A percentile compares a stretch with the other conserved stretches of the same genome.
These are phyloP conservation scores for Ornithoptera alexandrae DNA, from an alignment of 2,888 invertebrate species.

Conservation along the genomic window DNA sequence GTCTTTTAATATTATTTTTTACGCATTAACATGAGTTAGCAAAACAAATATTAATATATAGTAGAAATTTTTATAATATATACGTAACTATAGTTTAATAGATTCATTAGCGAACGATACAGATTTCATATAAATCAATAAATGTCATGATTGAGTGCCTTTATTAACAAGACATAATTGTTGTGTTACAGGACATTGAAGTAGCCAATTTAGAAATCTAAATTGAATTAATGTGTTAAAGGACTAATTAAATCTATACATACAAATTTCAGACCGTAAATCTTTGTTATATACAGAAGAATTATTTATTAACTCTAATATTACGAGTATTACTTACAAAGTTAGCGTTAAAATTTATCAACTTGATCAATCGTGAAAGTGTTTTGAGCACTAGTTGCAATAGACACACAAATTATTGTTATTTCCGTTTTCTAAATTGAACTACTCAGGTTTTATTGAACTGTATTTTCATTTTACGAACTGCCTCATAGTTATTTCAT, in stretches of 20 bases:
- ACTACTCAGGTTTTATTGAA: slow-evolving; percentile 12
- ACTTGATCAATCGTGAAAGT: neutral
- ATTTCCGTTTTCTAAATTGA: slow-evolving; percentile 7
- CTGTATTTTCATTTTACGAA: slow-evolving; percentile 8
- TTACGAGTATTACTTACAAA: neutral
- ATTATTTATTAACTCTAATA: neutral
- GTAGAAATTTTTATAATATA: too few species aligned
- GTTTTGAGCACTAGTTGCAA: neutral
- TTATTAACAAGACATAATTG: too few species aligned
- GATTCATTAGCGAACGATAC: too few species aligned
- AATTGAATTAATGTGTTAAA: neutral
- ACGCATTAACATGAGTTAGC: too few species aligned
- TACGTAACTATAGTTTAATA: too few species aligned
- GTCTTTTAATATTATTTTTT: too few species aligned
- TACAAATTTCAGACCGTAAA: neutral
- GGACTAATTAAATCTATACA: neutral
- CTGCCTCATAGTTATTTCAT: slow-evolving; percentile 10
- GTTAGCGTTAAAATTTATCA: slow-evolving; percentile 1
- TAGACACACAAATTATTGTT: slow-evolving; percentile 16
- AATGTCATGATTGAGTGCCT: too few species aligned
- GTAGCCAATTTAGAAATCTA: neutral
- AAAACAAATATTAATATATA: too few species aligned
- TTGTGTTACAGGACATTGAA: neutral
- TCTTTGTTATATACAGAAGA: neutral
- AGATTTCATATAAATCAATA: too few species aligned